Conservation (phyloP, 2,797 vertebrate genomes). For the Peromyscus melanophrys region DNA sequence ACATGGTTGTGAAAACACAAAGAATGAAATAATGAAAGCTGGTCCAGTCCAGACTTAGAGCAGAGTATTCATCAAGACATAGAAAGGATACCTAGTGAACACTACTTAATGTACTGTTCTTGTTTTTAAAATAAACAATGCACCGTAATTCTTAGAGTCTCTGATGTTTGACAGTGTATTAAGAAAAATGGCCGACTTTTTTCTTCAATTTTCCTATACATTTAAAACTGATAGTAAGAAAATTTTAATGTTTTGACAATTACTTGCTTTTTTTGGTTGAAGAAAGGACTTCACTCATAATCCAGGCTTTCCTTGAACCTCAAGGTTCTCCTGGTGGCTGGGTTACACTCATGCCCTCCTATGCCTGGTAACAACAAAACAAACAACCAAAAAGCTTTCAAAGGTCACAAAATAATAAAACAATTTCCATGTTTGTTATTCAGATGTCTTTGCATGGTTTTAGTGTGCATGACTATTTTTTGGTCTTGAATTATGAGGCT, state of each 20-base stretch:
- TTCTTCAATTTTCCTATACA: neutral
- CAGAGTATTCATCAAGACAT: neutral
- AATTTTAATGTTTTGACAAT: constrained; percentile 25
- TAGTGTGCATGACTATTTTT: neutral
- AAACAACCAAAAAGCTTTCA: neutral
- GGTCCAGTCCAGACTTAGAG: neutral
- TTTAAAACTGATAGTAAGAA: neutral
- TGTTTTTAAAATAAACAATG: neutral
- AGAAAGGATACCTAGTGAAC: neutral
- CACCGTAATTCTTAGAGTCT: neutral
- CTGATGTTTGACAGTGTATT: neutral
- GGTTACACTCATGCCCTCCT: no score
- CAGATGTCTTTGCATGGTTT: constrained; percentile 29
- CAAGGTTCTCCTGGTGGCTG: neutral
- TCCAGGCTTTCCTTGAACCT: neutral
- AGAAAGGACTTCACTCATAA: neutral
- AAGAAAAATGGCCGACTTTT: neutral
- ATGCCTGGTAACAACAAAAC: neutral
- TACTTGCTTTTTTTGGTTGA: neutral
- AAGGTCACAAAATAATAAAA: neutral
- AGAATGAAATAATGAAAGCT: constrained; percentile 29
- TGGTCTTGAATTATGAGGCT: neutral
- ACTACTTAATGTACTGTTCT: neutral
- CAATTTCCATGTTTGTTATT: neutral
- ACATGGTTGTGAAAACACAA: neutral